Evolutionary conservation across 1,140 invertebrate genomes (phyloP).

Genomic region (Agrypnia vestita): DNA sequence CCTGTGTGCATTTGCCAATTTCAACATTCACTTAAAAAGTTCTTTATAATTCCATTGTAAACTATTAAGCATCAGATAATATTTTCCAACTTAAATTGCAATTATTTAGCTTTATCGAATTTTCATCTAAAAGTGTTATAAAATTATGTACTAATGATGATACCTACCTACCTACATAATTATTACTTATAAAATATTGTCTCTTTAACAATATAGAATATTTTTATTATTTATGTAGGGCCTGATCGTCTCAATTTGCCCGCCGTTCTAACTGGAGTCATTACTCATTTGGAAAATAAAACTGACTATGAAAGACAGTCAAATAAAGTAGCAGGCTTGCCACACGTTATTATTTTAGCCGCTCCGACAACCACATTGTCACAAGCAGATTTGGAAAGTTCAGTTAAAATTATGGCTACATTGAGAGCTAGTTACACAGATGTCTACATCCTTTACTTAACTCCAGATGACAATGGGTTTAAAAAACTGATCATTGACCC

Average conservation of each 20-base stretch:
- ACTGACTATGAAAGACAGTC: slow-evolving; percentile 63
- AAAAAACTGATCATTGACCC: slow-evolving; percentile 47
- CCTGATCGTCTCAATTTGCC: slow-evolving; percentile 69
- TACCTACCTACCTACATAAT: too few relatives aligned
- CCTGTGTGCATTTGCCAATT: too few relatives aligned
- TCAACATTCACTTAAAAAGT: too few relatives aligned
- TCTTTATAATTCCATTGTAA: too few relatives aligned
- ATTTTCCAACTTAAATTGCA: too few relatives aligned
- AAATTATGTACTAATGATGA: too few relatives aligned
- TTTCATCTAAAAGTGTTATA: too few relatives aligned
- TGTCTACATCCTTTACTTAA: slow-evolving; percentile 67
- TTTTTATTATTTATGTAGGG: slow-evolving; percentile 64
- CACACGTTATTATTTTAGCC: slow-evolving; percentile 67
- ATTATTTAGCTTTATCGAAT: too few relatives aligned
- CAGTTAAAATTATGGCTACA: slow-evolving; percentile 65
- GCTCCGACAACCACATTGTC: slow-evolving; percentile 67
- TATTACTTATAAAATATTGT: too few relatives aligned
- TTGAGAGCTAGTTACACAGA: slow-evolving; percentile 67
- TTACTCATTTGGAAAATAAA: slow-evolving; percentile 64
- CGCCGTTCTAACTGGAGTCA: slow-evolving; percentile 66
- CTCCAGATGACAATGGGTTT: slow-evolving; percentile 64
- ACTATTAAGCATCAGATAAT: too few relatives aligned
- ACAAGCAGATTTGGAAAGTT: slow-evolving; percentile 64
- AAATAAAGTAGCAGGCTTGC: slow-evolving; percentile 64
- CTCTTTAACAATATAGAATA: too few relatives aligned